Conservation (phyloP, 2,888 invertebrate genomes). For the Epirrhoe tristata region DNA sequence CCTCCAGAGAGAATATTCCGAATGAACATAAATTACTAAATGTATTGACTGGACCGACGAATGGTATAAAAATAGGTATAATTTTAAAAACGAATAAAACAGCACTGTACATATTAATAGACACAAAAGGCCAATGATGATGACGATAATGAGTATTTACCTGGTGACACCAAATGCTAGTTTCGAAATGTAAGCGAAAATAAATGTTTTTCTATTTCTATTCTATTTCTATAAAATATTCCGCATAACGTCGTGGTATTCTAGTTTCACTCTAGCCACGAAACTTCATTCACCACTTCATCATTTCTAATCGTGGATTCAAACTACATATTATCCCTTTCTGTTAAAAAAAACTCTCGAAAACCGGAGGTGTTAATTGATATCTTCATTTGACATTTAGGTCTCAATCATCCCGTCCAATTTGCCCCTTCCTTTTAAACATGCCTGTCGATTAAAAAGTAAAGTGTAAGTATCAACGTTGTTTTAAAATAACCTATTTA, state of each 20-base stretch:
- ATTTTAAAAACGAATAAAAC: too few relatives aligned
- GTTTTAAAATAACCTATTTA: constrained; percentile 46
- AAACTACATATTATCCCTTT: neutral
- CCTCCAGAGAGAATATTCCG: neutral
- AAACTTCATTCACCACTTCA: too few relatives aligned
- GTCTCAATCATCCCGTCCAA: neutral
- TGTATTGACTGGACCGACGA: neutral
- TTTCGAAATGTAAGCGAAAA: too few relatives aligned
- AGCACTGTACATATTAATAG: too few relatives aligned
- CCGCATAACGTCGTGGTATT: too few relatives aligned
- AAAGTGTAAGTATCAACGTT: constrained; percentile 26
- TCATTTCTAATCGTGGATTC: too few relatives aligned
- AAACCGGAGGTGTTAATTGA: neutral
- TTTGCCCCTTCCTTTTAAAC: constrained; percentile 4
- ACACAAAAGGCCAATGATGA: too few relatives aligned
- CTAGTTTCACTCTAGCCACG: too few relatives aligned
- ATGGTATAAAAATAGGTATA: neutral
- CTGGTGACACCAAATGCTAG: too few relatives aligned
- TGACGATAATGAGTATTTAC: too few relatives aligned
- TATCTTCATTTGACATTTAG: constrained; percentile 3
- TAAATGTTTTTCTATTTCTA: too few relatives aligned
- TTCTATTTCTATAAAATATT: too few relatives aligned
- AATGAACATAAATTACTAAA: neutral
- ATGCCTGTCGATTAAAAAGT: neutral
- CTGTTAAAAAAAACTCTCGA: neutral